These are phyloP conservation scores for Malurus alboscapulatus DNA, from an alignment of 2,113 vertebrate genomes.

Conservation along the genomic window DNA sequence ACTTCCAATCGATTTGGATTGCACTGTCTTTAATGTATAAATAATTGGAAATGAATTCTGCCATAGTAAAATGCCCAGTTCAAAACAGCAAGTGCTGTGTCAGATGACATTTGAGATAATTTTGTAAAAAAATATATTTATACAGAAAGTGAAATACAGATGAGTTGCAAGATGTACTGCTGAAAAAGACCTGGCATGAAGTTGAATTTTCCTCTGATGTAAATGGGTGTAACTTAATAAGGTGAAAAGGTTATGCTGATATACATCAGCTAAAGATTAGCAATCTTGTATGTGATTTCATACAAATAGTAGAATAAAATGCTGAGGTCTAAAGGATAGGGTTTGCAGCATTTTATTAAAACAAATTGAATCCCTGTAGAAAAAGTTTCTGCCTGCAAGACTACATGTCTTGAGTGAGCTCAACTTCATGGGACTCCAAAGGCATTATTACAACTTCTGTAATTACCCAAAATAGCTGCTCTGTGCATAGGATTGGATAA, in stretches of 20 bases:
- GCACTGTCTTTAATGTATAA: background rate
- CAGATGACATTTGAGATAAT: background rate
- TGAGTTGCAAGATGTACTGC: background rate
- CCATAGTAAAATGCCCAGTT: background rate
- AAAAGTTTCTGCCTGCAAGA: background rate
- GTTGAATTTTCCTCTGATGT: conserved; percentile 15
- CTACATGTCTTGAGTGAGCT: background rate
- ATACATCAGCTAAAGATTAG: background rate
- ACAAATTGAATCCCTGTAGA: background rate
- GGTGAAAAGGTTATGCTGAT: background rate
- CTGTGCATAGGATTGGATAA: background rate
- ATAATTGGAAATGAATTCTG: background rate
- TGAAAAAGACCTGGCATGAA: background rate
- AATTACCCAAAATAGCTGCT: conserved; percentile 26
- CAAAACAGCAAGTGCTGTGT: background rate
- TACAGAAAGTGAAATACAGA: background rate
- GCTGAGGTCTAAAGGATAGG: background rate
- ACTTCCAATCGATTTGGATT: background rate
- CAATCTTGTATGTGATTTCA: background rate
- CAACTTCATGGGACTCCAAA: background rate
- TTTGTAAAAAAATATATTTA: background rate
- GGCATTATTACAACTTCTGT: conserved; percentile 21
- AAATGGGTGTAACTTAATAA: background rate
- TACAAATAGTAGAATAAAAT: background rate
- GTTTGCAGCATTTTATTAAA: background rate